phyloP scores from a whole-genome alignment of 2,797 vertebrate species.

The Cryptoprocta ferox region DNA sequence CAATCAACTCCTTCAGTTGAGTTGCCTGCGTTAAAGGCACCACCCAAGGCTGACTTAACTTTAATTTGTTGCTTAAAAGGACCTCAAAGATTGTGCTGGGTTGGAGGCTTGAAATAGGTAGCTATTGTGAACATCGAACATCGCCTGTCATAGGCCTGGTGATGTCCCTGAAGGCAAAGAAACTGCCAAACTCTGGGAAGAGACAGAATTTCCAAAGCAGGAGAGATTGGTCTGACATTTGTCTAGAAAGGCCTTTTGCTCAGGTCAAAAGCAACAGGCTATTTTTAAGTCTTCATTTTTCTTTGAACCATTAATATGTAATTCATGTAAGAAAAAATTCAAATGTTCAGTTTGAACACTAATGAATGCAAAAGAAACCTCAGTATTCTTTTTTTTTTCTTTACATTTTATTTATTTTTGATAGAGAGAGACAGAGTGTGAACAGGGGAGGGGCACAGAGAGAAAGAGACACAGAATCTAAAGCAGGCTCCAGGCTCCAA shows the following conservation, averaged over 20 bases:
- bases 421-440: too few species aligned
- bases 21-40: neutral
- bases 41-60: neutral
- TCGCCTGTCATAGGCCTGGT: neutral
- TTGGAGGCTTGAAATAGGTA: neutral
- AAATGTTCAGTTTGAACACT: neutral
- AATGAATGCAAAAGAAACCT: neutral
- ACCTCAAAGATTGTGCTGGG: neutral
- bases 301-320: neutral
- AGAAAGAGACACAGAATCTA: too few species aligned
- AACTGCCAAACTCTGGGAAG: neutral
- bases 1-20: neutral
- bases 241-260: neutral
- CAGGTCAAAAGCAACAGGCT: neutral
- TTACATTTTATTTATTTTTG: too few species aligned
- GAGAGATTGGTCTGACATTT: neutral
- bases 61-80: conserved; percentile 37
- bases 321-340: neutral
- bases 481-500: too few species aligned
- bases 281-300: neutral
- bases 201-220: neutral
- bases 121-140: neutral
- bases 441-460: too few species aligned
- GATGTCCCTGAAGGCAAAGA: neutral
- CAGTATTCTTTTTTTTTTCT: neutral